Conservation (phyloP, 2,113 vertebrate species). For the Probosciger aterrimus region DNA sequence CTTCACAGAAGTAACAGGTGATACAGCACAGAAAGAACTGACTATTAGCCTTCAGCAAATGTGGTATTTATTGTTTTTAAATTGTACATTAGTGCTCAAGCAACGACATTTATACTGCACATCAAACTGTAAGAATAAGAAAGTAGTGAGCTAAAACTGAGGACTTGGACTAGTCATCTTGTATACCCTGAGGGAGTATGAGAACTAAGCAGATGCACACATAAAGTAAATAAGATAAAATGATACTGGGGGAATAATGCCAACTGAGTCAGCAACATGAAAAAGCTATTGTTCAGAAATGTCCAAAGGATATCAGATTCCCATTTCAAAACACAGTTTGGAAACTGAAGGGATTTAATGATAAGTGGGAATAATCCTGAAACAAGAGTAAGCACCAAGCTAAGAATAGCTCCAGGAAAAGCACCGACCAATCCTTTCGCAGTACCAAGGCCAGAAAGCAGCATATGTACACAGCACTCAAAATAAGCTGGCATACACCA, state of each 20-base stretch:
- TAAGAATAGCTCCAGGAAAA: not conserved
- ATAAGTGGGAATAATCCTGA: not conserved
- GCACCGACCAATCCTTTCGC: not conserved
- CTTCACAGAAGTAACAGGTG: not conserved
- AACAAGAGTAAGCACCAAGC: not conserved
- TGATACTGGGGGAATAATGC: not conserved
- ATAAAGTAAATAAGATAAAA: not conserved
- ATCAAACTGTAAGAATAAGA: not conserved
- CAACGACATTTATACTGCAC: not conserved
- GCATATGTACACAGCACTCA: not conserved
- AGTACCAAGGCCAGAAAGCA: not conserved
- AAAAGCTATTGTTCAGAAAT: not conserved
- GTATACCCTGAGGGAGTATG: not conserved
- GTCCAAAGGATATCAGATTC: not conserved
- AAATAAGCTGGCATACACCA: not conserved
- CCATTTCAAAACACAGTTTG: not conserved
- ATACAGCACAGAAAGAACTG: constrained; percentile 12
- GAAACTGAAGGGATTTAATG: not conserved
- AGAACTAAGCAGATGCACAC: constrained; percentile 26
- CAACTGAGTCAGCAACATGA: not conserved
- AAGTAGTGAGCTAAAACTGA: not conserved
- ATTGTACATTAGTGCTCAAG: not conserved
- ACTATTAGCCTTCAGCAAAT: constrained; percentile 37
- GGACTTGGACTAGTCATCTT: not conserved
- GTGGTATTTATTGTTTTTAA: constrained; percentile 37